phyloP scores from a whole-genome alignment of 2,888 invertebrate species.

The Caradrina kadenii region DNA sequence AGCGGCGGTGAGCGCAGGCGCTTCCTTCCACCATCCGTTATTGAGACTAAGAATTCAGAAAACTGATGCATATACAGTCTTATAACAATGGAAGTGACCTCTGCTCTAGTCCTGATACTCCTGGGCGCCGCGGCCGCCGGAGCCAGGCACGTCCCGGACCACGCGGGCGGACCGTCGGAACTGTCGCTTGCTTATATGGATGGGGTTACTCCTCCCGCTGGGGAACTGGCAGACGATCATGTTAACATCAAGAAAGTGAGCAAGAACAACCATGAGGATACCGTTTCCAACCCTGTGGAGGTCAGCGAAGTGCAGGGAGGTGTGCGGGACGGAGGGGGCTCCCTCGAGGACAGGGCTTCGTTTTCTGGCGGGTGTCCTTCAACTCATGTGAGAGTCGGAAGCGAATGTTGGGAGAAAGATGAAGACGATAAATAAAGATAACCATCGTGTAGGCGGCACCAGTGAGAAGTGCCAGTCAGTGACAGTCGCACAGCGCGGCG shows the following conservation, averaged over 20 bases:
- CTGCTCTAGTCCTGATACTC: slow-evolving; percentile 30
- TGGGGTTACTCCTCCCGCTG: background rate
- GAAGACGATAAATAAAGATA: background rate
- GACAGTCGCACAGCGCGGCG: background rate
- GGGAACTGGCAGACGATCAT: background rate
- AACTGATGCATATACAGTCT: slow-evolving; percentile 32
- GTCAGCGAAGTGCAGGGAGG: background rate
- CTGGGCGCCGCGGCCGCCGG: slow-evolving; percentile 16
- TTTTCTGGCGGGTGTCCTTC: background rate
- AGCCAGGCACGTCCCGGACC: slow-evolving; percentile 29
- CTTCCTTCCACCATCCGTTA: slow-evolving; percentile 9
- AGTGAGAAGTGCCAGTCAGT: background rate
- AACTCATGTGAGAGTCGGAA: background rate
- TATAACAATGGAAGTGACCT: slow-evolving; percentile 39
- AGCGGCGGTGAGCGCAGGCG: background rate
- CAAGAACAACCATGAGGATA: background rate
- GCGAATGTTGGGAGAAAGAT: background rate
- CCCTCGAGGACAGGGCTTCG: background rate
- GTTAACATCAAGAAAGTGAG: background rate
- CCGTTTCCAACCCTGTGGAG: background rate
- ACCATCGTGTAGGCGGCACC: background rate
- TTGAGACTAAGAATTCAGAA: slow-evolving; percentile 29
- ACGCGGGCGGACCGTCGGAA: background rate
- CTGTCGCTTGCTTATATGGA: too few species aligned
- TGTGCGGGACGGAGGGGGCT: background rate